phyloP scores from a whole-genome alignment of 1,140 invertebrate species.

The Galleria mellonella region DNA sequence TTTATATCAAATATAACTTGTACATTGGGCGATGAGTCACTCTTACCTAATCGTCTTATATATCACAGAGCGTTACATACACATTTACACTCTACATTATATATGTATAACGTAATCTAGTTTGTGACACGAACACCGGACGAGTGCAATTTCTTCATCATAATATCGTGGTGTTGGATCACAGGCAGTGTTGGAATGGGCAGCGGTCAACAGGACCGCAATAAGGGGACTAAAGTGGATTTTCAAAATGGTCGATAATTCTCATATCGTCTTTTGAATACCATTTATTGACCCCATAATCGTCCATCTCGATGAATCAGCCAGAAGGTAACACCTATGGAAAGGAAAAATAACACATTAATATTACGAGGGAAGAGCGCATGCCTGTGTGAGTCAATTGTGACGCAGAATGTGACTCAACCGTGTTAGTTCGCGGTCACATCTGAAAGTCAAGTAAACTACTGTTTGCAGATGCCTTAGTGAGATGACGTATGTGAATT shows the following conservation, averaged over 20 bases:
- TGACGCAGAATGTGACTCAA: constrained; percentile 53
- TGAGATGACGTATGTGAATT: background rate
- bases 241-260: background rate
- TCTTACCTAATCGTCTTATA: constrained; percentile 59
- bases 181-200: constrained; percentile 57
- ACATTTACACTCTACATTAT: constrained; percentile 18
- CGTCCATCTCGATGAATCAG: constrained; percentile 35
- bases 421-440: constrained; percentile 34
- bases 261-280: background rate
- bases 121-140: constrained; percentile 56
- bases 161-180: constrained; percentile 34
- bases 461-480: constrained; percentile 17
- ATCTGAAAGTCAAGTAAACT: constrained; percentile 15
- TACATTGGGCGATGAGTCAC: constrained; percentile 34
- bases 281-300: background rate
- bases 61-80: constrained; percentile 65
- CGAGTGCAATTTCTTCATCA: constrained; percentile 58
- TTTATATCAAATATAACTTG: no score
- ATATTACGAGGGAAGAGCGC: constrained; percentile 24
- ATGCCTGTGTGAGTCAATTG: constrained; percentile 44
- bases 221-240: background rate
- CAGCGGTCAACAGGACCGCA: constrained; percentile 14
- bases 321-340: constrained; percentile 46
- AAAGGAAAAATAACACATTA: constrained; percentile 29
- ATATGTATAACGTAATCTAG: constrained; percentile 21